Percentiles rank a stretch among this genome's conserved stretches.
Conservation (phyloP, 2,888 invertebrate species). For the Sinotaia quadrata region DNA sequence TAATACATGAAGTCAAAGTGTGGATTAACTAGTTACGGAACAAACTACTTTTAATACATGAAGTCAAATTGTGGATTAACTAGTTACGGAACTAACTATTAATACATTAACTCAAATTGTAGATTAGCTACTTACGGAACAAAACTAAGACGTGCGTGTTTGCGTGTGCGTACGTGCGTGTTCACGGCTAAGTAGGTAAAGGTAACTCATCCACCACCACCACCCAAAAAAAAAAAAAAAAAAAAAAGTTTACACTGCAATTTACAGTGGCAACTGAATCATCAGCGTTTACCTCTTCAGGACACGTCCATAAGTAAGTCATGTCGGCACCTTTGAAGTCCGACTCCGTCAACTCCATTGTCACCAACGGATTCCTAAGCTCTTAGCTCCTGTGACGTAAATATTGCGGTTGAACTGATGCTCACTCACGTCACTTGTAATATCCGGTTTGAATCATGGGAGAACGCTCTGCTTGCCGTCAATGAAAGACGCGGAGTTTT, state of each 20-base stretch:
- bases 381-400: background rate
- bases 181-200: background rate
- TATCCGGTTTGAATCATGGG: background rate
- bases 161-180: constrained; percentile 13
- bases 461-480: background rate
- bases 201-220: background rate
- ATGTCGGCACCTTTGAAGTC: constrained; percentile 21
- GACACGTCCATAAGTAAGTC: constrained; percentile 16
- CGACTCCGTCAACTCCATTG: constrained; percentile 21
- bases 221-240: background rate
- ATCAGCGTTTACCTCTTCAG: constrained; percentile 20
- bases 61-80: too few relatives aligned
- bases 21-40: too few relatives aligned
- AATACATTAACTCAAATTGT: too few relatives aligned
- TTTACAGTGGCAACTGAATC: background rate
- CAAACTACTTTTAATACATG: too few relatives aligned
- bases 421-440: background rate
- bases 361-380: background rate
- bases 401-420: background rate
- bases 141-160: too few relatives aligned
- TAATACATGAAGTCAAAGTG: too few relatives aligned
- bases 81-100: too few relatives aligned
- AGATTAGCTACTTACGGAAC: too few relatives aligned
- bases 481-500: too few relatives aligned
- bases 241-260: background rate